Evolutionary conservation across 2,797 vertebrate genomes (phyloP), one percentile per base, ranked within the genome.

Genomic region (Catamblyrhynchus diadema): DNA sequence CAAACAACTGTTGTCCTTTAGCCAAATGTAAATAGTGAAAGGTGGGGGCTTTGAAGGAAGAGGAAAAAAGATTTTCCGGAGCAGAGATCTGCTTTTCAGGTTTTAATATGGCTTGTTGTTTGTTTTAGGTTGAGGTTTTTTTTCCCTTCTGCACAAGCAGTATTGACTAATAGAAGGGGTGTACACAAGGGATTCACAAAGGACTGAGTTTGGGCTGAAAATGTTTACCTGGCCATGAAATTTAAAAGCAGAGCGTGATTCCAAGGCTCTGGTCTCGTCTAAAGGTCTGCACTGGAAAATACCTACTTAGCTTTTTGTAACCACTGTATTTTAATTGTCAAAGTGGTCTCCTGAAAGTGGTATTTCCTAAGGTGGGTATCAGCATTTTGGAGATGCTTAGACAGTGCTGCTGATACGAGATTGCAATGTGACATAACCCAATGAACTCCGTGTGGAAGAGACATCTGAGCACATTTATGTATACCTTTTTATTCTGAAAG

Each of bases 221-320:
- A 39, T 67, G 6, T 67, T 91, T 74, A 35, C 14, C 30, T 86
- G 61, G 23, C 32, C 35, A 18, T 92, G 62, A 70, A 66, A 86
- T 84, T 51, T 22, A 39, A 41, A 65, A 78, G 66, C n/a, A 60
- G 42, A 84, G 19, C 0, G 0, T 0, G 1, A 45, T 79, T 81
- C 32, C 70, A 74, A 74, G 27, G 50, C 69, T 77, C 22, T 86
- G 65, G 8, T 90, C 53, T 90, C 64, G 41, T 27, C 57, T 75
- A 20, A 44, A 69, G 42, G 17, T 81, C 42, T 87, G 13, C 73
- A 22, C 24, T 86, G 47, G 27, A 56, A 90, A 93, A 86, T 8
- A 6, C 5, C 21, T 57, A 13, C 32, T 64, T 81, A 84, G 19
- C 25, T 75, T 89, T 91, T 81, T 50, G 44, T 23, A 75, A 24